These are phyloP conservation scores for Rotaria magnacalcarata DNA, from an alignment of 2,888 invertebrate species.

Conservation along the genomic window DNA sequence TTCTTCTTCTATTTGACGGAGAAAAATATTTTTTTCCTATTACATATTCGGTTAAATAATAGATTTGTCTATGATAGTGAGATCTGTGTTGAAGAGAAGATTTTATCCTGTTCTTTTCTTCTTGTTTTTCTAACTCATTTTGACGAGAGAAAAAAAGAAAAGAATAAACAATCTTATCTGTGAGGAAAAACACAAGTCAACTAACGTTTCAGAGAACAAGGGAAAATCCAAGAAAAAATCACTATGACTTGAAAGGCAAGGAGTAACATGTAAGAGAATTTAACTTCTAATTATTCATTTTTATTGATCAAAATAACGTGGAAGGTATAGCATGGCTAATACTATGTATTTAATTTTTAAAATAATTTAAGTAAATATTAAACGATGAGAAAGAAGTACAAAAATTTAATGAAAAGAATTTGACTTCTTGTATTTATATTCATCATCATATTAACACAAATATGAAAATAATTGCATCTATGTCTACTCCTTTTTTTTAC, in stretches of 20 bases:
- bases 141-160: not conserved
- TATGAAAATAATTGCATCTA: not conserved
- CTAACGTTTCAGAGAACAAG: not conserved
- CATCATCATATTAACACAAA: not conserved
- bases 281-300: not conserved
- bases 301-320: not conserved
- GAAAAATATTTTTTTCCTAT: not conserved
- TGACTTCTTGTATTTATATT: not conserved
- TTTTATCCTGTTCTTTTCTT: not conserved
- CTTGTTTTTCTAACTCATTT: not conserved
- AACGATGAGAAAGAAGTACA: not conserved
- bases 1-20: not conserved
- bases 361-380: not conserved
- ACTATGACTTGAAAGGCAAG: not conserved
- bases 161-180: not conserved
- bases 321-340: not conserved
- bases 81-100: not conserved
- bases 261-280: not conserved
- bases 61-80: not conserved
- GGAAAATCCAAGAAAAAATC: not conserved
- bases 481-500: not conserved
- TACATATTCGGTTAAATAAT: not conserved
- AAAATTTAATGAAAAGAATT: not conserved
- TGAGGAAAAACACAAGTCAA: not conserved
- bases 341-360: not conserved